These are phyloP conservation scores for Brachypterus glaber DNA, from an alignment of 2,888 invertebrate genomes.

Conservation along the genomic window DNA sequence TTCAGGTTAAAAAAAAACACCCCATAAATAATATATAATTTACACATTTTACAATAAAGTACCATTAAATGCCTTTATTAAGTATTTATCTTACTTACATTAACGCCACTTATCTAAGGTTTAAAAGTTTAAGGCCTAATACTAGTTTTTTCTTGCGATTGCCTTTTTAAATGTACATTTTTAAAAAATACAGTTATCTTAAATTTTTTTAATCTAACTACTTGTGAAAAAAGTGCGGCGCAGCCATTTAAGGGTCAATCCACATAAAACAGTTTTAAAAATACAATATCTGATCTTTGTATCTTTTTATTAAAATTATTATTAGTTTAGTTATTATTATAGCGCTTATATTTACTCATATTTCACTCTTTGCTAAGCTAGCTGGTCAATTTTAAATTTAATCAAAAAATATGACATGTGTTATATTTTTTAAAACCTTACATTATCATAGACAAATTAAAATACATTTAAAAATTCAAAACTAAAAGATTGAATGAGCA, in stretches of 20 bases:
- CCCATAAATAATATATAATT: too few species aligned
- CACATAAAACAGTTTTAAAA: too few species aligned
- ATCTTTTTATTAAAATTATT: too few species aligned
- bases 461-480: neutral
- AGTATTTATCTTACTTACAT: too few species aligned
- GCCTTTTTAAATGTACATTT: constrained; percentile 14
- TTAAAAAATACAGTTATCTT: constrained; percentile 18
- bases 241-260: too few species aligned
- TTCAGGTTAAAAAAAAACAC: too few species aligned
- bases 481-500: neutral
- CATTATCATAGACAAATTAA: neutral
- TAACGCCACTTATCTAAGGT: too few species aligned
- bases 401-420: constrained; percentile 20
- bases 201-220: constrained; percentile 22
- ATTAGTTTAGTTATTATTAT: constrained; percentile 17
- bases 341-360: constrained; percentile 21
- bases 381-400: constrained; percentile 32
- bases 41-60: too few species aligned
- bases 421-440: constrained; percentile 7
- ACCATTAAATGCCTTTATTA: too few species aligned
- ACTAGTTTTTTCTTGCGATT: too few species aligned
- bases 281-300: too few species aligned
- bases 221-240: constrained; percentile 1
- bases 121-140: too few species aligned
- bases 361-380: constrained; percentile 35